phyloP scores from a whole-genome alignment of 2,888 invertebrate genomes.

The Yponomeuta cagnagella region DNA sequence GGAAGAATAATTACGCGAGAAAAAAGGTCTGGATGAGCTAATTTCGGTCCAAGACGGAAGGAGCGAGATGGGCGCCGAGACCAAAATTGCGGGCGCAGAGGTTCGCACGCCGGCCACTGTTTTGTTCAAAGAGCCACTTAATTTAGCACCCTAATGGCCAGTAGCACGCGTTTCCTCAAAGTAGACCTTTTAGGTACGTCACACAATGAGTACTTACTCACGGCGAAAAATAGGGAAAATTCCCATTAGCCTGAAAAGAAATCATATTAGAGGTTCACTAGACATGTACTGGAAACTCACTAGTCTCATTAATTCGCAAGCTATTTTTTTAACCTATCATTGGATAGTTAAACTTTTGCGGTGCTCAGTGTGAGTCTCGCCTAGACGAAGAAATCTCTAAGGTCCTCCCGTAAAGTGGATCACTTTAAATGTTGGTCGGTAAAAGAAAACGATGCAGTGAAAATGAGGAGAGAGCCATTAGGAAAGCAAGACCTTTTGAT shows the following conservation, averaged over 20 bases:
- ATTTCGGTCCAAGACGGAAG: background rate
- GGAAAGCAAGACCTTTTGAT: background rate
- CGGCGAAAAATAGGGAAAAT: too few species aligned
- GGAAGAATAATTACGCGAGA: background rate
- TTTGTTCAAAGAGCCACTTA: slow-evolving; percentile 3
- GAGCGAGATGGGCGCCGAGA: background rate
- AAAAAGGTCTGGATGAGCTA: background rate
- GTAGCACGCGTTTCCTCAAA: background rate
- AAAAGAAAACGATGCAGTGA: slow-evolving; percentile 3
- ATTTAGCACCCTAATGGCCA: background rate
- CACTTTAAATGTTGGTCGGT: slow-evolving; percentile 1
- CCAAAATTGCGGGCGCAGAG: background rate
- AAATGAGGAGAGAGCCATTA: background rate
- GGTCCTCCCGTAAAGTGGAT: background rate
- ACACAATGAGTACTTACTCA: too few species aligned
- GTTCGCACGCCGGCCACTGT: background rate
- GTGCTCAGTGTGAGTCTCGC: background rate
- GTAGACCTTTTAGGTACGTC: background rate
- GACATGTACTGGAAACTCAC: background rate
- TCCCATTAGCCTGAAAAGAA: too few species aligned
- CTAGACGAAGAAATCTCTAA: background rate
- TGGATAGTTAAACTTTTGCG: background rate
- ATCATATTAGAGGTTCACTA: background rate
- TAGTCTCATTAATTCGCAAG: too few species aligned
- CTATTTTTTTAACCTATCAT: background rate